Conservation (phyloP, 2,888 invertebrate species). For the Nephrotoma guestfalica region DNA sequence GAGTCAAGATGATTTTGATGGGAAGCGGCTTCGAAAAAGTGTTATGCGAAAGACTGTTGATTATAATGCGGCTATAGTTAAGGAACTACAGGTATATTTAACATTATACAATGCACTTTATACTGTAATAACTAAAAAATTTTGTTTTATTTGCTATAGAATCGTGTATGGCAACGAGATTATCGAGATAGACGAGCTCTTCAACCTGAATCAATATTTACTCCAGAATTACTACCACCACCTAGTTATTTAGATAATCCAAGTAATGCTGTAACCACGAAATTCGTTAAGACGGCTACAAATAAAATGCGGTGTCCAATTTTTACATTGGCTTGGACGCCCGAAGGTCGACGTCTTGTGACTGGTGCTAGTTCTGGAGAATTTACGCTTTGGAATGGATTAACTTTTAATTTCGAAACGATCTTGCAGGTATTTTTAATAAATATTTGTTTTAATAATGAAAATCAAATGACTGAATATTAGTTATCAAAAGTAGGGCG, state of each 20-base stretch:
- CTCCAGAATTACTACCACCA: constrained; percentile 85
- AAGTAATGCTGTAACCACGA: constrained; percentile 86
- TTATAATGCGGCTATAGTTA: constrained; percentile 90
- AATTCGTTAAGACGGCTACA: constrained; percentile 97
- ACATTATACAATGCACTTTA: constrained; percentile 10
- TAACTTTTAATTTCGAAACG: constrained; percentile 99
- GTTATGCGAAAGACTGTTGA: constrained; percentile 97
- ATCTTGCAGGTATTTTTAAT: constrained; percentile 72
- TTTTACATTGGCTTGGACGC: constrained; percentile 98
- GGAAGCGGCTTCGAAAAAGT: constrained; percentile 87
- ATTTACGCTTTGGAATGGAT: constrained; percentile 98
- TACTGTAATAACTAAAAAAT: not conserved
- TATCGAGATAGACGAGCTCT: constrained; percentile 74
- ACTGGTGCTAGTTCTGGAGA: constrained; percentile 99
- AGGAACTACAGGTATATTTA: constrained; percentile 67
- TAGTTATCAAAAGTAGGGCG: not conserved
- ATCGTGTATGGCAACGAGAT: constrained; percentile 91
- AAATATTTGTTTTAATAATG: constrained; percentile 11
- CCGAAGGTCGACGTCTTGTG: constrained; percentile 91
- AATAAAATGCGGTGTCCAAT: constrained; percentile 99
- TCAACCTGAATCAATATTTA: constrained; percentile 92
- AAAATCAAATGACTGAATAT: not conserved
- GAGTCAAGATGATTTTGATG: constrained; percentile 86
- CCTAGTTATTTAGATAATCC: constrained; percentile 89
- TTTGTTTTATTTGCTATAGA: constrained; percentile 34